These are phyloP conservation scores for Deilephila porcellus DNA, from an alignment of 2,888 invertebrate genomes.

Conservation along the genomic window DNA sequence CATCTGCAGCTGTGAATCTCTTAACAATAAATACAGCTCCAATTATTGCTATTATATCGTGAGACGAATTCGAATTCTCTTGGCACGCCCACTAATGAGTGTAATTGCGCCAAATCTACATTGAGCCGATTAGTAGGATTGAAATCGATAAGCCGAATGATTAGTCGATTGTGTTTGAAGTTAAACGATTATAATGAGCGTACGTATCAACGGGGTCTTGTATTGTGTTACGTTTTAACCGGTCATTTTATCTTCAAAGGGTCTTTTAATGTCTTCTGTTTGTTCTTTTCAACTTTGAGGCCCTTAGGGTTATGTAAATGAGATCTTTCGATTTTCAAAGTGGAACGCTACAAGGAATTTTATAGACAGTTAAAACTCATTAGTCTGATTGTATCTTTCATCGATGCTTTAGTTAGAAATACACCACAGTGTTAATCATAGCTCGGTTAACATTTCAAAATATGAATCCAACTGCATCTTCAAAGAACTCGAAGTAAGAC, in stretches of 20 bases:
- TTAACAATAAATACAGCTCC: conserved; percentile 6
- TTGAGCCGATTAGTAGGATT: neutral
- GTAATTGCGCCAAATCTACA: conserved; percentile 10
- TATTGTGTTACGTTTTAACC: neutral
- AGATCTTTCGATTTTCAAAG: too few relatives aligned
- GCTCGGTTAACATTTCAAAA: neutral
- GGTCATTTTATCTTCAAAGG: neutral
- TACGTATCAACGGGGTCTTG: neutral
- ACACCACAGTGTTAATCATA: neutral
- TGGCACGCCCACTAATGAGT: conserved; percentile 9
- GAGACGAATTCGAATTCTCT: neutral
- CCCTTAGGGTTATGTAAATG: too few relatives aligned
- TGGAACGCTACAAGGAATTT: too few relatives aligned
- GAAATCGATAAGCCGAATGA: conserved; percentile 17
- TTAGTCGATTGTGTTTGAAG: conserved; percentile 11
- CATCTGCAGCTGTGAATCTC: neutral
- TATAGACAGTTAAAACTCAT: too few relatives aligned
- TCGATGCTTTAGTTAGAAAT: neutral
- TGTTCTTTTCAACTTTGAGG: neutral
- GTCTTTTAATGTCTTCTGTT: too few relatives aligned
- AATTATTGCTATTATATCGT: conserved; percentile 8
- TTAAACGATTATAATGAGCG: conserved; percentile 11
- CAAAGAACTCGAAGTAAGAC: neutral
- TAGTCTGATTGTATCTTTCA: too few relatives aligned
- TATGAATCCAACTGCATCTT: neutral